Conservation (phyloP, 1,140 invertebrate genomes). For the Lasioglossum baleicum region DNA sequence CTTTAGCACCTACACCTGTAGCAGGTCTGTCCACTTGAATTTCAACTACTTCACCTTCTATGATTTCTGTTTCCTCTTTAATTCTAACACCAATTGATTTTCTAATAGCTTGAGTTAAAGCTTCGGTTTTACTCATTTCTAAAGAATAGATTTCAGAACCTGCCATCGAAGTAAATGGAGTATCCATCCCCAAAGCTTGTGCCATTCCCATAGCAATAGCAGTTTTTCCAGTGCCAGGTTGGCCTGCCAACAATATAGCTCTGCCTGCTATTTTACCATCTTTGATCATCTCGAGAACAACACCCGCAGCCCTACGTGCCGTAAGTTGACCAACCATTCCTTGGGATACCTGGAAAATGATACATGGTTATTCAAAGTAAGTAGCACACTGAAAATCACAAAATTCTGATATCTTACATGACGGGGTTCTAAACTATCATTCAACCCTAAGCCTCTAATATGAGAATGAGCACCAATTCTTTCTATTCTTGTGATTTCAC, state of each 20-base stretch:
- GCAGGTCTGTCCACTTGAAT: slow-evolving; percentile 97
- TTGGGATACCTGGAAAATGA: slow-evolving; percentile 86
- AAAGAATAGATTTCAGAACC: slow-evolving; percentile 99
- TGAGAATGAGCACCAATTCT: slow-evolving; percentile 99
- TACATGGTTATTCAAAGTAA: slow-evolving; percentile 19
- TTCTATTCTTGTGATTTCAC: slow-evolving; percentile 96
- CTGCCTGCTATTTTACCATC: slow-evolving; percentile 98
- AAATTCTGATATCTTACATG: too few relatives aligned
- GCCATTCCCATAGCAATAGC: slow-evolving; percentile 98
- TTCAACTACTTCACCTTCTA: slow-evolving; percentile 99
- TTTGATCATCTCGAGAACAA: slow-evolving; percentile 98
- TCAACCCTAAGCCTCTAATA: slow-evolving; percentile 96
- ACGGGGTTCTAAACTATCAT: slow-evolving; percentile 95
- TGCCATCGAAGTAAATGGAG: slow-evolving; percentile 98
- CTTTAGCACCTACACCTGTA: slow-evolving; percentile 93
- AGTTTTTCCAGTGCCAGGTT: slow-evolving; percentile 99
- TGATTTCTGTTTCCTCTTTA: slow-evolving; percentile 99
- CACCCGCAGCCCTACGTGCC: slow-evolving; percentile 95
- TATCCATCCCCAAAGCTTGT: slow-evolving; percentile 95
- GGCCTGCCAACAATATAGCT: slow-evolving; percentile 95
- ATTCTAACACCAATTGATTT: slow-evolving; percentile 99
- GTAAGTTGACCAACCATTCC: slow-evolving; percentile 98
- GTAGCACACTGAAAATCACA: not conserved
- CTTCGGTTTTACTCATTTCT: slow-evolving; percentile 99
- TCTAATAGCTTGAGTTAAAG: slow-evolving; percentile 96